Conservation (phyloP, 1,140 invertebrate species). For the Hycleus phaleratus region DNA sequence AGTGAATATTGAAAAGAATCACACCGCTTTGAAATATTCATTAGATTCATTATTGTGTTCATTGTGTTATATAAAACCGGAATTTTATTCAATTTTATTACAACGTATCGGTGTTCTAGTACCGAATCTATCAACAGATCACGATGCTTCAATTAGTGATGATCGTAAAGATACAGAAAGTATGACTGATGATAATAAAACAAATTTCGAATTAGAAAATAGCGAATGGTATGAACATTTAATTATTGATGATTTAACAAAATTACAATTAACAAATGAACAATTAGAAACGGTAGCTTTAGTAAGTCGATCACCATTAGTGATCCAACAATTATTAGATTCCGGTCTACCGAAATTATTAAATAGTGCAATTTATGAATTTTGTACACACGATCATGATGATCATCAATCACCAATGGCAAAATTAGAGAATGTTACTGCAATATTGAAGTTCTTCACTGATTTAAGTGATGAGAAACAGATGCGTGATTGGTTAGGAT, state of each 20-base stretch:
- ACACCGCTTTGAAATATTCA: slow-evolving; percentile 67
- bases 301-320: slow-evolving; percentile 66
- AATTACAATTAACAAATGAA: slow-evolving; percentile 50
- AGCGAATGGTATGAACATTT: slow-evolving; percentile 49
- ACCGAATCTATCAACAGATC: slow-evolving; percentile 45
- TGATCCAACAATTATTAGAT: slow-evolving; percentile 65
- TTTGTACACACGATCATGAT: slow-evolving; percentile 39
- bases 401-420: slow-evolving; percentile 36
- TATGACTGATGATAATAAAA: slow-evolving; percentile 65
- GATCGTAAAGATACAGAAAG: slow-evolving; percentile 49
- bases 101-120: slow-evolving; percentile 64
- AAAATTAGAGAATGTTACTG: slow-evolving; percentile 48
- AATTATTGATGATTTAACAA: slow-evolving; percentile 40
- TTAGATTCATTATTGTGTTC: slow-evolving; percentile 74
- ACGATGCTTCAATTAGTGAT: slow-evolving; percentile 50
- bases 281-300: slow-evolving; percentile 67
- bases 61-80: slow-evolving; percentile 72
- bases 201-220: slow-evolving; percentile 45
- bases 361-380: slow-evolving; percentile 50
- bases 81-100: slow-evolving; percentile 65
- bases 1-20: slow-evolving; percentile 49
- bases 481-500: slow-evolving; percentile 82
- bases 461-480: slow-evolving; percentile 68
- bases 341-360: slow-evolving; percentile 66
- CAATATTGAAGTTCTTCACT: slow-evolving; percentile 72